A percentile compares a stretch with the other conserved stretches of the same genome.
Evolutionary conservation across 2,113 vertebrate genomes (phyloP).

Genomic region (Archilochus colubris): DNA sequence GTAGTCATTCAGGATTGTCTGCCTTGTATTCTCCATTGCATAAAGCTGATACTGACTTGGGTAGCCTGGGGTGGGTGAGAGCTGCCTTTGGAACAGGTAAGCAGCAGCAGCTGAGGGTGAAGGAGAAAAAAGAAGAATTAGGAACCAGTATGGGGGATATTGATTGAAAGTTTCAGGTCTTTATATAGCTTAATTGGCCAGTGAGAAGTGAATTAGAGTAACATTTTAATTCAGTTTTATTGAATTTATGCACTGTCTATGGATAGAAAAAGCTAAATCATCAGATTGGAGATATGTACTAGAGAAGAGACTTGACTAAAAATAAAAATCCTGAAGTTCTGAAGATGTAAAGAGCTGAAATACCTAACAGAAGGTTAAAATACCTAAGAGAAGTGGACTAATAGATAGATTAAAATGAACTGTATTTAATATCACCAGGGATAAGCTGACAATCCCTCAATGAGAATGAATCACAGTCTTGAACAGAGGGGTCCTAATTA

Average conservation of each 20-base stretch:
- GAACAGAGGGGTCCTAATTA: not conserved
- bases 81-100: conserved; percentile 95
- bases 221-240: not conserved
- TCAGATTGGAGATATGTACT: not conserved
- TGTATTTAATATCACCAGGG: not conserved
- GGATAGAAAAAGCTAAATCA: not conserved
- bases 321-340: not conserved
- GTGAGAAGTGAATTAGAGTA: not conserved
- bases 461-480: not conserved
- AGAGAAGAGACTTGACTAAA: not conserved
- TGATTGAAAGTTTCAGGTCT: not conserved
- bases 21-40: conserved; percentile 97
- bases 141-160: not conserved
- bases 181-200: not conserved
- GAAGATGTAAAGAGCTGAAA: not conserved
- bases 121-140: not conserved
- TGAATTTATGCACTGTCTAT: not conserved
- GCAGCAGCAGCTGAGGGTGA: conserved; percentile 76
- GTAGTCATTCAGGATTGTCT: conserved; percentile 99
- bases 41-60: conserved; percentile 97
- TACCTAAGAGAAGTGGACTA: not conserved
- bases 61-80: conserved; percentile 91
- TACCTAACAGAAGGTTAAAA: not conserved
- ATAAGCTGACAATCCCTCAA: not conserved
- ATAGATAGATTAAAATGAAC: not conserved